A percentile compares a stretch with the other conserved stretches of the same genome.
These are phyloP conservation scores for Aplidium turbinatum DNA, from an alignment of 23 tunicate species.

Conservation along the genomic window DNA sequence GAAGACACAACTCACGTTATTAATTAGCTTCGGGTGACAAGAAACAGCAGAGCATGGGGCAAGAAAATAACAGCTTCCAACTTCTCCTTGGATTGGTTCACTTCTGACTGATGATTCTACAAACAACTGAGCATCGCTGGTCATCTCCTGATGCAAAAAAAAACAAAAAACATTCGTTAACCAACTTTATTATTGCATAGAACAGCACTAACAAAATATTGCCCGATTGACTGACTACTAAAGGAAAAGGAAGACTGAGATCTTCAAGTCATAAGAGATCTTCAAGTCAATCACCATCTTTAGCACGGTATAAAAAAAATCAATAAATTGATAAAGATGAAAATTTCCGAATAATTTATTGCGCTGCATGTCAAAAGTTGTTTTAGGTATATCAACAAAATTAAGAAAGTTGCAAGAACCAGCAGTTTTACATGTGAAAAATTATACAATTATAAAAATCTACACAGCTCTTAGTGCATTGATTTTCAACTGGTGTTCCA, in stretches of 20 bases:
- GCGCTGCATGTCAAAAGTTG: too few species aligned
- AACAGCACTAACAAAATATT: neutral
- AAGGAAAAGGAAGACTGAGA: neutral
- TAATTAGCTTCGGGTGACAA: constrained; percentile 3
- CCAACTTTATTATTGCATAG: neutral
- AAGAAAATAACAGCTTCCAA: constrained; percentile 16
- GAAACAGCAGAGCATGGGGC: constrained; percentile 22
- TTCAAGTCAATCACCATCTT: too few species aligned
- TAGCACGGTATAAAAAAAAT: too few species aligned
- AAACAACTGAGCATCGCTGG: neutral
- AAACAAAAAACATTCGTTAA: neutral
- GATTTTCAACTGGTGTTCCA: too few species aligned
- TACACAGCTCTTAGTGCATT: too few species aligned
- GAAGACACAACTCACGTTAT: constrained; percentile 2
- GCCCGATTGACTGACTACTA: neutral
- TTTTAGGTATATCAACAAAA: too few species aligned
- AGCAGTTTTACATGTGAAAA: too few species aligned
- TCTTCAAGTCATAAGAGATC: too few species aligned
- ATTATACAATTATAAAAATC: too few species aligned
- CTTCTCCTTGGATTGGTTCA: constrained; percentile 25
- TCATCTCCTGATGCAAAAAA: constrained; percentile 8
- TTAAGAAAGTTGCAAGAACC: too few species aligned
- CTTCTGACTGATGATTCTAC: neutral
- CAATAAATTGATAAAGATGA: too few species aligned
- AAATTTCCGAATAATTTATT: too few species aligned